These are phyloP conservation scores for Tragelaphus oryx DNA, from an alignment of 2,797 vertebrate species.

Conservation along the genomic window DNA sequence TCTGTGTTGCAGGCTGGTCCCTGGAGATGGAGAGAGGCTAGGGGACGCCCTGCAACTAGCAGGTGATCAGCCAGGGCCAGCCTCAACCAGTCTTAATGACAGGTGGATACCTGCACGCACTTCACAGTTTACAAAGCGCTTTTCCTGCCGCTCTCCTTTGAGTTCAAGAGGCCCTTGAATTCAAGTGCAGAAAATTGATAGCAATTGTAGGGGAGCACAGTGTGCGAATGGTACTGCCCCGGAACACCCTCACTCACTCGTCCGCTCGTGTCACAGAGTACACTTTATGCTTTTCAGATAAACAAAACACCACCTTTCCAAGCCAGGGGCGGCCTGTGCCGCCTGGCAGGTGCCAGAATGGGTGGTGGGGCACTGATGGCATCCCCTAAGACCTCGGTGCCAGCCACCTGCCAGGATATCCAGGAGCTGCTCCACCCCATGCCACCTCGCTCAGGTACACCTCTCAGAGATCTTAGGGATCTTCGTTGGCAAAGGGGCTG, in stretches of 20 bases:
- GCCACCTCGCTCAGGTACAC: background rate
- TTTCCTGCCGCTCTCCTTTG: background rate
- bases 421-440: background rate
- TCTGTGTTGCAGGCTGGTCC: background rate
- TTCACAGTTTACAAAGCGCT: background rate
- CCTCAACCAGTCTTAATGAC: background rate
- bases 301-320: background rate
- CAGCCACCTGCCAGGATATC: background rate
- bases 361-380: background rate
- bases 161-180: constrained; percentile 64
- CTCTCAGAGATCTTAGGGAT: background rate
- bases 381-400: background rate
- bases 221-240: background rate
- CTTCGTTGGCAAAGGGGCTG: background rate
- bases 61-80: background rate
- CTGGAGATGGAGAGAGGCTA: background rate
- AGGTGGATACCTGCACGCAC: background rate
- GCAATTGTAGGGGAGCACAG: background rate
- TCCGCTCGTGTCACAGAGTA: background rate
- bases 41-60: background rate
- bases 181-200: constrained; percentile 43
- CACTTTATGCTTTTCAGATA: background rate
- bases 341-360: background rate
- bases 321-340: background rate
- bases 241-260: background rate